Conservation (phyloP, 2,888 invertebrate species). For the Mythimna vitellina region DNA sequence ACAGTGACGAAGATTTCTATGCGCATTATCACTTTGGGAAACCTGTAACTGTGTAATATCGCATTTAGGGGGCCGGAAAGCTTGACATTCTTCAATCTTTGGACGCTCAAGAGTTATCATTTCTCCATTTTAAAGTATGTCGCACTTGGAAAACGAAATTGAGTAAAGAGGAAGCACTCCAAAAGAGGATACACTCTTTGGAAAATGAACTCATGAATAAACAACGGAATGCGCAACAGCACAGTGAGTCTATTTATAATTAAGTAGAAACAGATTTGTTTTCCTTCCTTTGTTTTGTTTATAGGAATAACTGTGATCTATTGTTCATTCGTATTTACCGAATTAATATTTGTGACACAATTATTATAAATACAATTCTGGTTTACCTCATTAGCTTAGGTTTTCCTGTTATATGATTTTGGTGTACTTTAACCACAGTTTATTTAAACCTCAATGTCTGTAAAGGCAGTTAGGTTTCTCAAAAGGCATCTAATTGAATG, state of each 20-base stretch:
- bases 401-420: constrained; percentile 21
- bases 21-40: too few relatives aligned
- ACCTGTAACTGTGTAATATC: background rate
- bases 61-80: constrained; percentile 30
- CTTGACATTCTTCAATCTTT: constrained; percentile 74
- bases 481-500: background rate
- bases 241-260: constrained; percentile 77
- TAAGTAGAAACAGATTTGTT: background rate
- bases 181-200: constrained; percentile 84
- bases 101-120: constrained; percentile 88
- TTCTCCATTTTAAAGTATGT: constrained; percentile 89
- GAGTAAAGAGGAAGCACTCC: constrained; percentile 82
- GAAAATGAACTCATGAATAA: constrained; percentile 87
- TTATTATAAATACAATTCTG: constrained; percentile 13
- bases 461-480: background rate
- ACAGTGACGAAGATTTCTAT: too few relatives aligned
- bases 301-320: constrained; percentile 11
- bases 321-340: constrained; percentile 12
- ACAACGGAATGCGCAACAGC: constrained; percentile 86
- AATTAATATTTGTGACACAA: constrained; percentile 9
- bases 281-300: constrained; percentile 34
- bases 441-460: too few relatives aligned
- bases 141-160: constrained; percentile 86
- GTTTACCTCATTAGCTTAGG: background rate
- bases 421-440: background rate